These are phyloP conservation scores for Caenorhabditis sp. DNA, from an alignment of 2,888 invertebrate genomes.

Conservation along the genomic window DNA sequence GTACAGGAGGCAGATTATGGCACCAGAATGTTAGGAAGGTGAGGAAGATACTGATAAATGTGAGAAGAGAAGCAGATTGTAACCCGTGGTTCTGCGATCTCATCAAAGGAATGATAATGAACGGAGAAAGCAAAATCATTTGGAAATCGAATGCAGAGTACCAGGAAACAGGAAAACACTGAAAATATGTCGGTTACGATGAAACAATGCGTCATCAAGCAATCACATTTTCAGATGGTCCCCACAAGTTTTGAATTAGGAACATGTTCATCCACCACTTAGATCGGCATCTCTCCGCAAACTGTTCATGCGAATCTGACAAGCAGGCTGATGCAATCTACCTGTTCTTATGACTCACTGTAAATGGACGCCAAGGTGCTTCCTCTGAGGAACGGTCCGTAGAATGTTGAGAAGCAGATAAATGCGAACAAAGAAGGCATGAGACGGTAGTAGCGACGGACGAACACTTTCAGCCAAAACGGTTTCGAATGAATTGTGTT, in stretches of 20 bases:
- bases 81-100: conserved; percentile 17
- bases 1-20: conserved; percentile 1
- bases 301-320: conserved; percentile 9
- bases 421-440: conserved; percentile 48
- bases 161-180: conserved; percentile 60
- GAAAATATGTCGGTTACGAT: neutral
- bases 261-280: conserved; percentile 68
- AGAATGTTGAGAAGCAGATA: conserved; percentile 45
- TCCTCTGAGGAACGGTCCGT: conserved; percentile 32
- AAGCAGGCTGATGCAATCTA: too few relatives aligned
- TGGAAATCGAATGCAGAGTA: conserved; percentile 63
- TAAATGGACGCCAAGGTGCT: conserved; percentile 21
- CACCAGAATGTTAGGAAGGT: conserved; percentile 9
- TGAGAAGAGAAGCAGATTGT: neutral
- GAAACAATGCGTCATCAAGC: neutral
- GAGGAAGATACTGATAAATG: neutral
- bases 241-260: conserved; percentile 20
- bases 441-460: conserved; percentile 68
- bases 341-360: too few relatives aligned
- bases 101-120: conserved; percentile 48
- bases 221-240: conserved; percentile 13
- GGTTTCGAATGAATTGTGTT: conserved; percentile 29
- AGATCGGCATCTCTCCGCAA: conserved; percentile 40
- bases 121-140: conserved; percentile 43
- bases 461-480: conserved; percentile 70